Evolutionary conservation across 1,140 invertebrate species (phyloP), one percentile per base, ranked within the genome.

Genomic region (Octopus bimaculoides): DNA sequence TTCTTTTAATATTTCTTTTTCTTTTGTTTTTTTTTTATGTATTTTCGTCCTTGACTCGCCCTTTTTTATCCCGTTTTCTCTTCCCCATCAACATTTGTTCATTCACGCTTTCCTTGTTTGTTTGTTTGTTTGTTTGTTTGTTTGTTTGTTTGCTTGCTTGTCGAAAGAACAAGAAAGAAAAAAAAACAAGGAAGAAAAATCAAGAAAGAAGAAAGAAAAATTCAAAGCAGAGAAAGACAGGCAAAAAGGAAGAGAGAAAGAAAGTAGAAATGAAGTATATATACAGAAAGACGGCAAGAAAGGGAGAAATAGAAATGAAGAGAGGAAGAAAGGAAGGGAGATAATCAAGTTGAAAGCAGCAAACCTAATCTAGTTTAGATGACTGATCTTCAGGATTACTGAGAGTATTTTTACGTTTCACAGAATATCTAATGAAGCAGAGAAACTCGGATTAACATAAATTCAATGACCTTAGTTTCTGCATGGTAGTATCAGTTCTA

Each of bases 341-440:
- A 61, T 9, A 12, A 61, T 41, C 26, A 41, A 41, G 26, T 41
- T 41, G 26, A 41, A 41, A 41, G 26, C 26, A 1, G 26, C 26
- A 41, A 41, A 41, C 3, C 20, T 80, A 78, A 69, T 84, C 83
- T 17, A 84, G 66, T 5, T 80, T 8, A 71, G 80, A 79, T 78
- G 82, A 84, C 1, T 77, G 79, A 17, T 74, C 9, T 5, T 81
- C 56, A n/a, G 26, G 26, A 41, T 41, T 41, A 41, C 26, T 2
- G 26, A 2, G 26, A 41, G 26, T 41, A 41, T 41, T 54, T n/a
- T 3, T 74, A 55, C 17, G 69, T 17, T 71, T 77, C 80, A 5
- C 81, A 78, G 41, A 77, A 75, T 20, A 83, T 55, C 83, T 82
- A 84, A 7, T 80, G 79, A 53, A 82, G 83, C 52, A 84, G 79